Conservation (phyloP, 2,113 vertebrate genomes). For the Tragelaphus buxtoni region DNA sequence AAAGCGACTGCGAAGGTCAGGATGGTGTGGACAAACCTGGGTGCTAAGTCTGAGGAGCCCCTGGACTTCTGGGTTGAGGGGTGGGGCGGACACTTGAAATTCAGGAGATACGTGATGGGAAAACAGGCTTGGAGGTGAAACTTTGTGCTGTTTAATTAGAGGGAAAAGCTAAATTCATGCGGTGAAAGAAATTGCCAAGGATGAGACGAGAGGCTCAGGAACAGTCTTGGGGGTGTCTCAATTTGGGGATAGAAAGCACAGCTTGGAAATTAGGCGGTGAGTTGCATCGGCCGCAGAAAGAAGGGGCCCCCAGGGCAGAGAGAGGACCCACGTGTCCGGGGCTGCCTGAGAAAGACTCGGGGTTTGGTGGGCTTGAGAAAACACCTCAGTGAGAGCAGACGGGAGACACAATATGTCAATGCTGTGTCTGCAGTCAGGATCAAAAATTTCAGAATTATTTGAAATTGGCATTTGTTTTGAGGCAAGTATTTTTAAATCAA, state of each 20-base stretch:
- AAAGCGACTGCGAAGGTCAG: not conserved
- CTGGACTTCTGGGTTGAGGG: too few species aligned
- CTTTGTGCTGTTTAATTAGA: not conserved
- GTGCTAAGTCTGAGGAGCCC: accelerated
- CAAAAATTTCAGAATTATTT: not conserved
- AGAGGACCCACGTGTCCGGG: accelerated
- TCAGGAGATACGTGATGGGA: not conserved
- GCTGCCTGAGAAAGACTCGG: not conserved
- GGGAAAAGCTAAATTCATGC: not conserved
- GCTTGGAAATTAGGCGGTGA: not conserved
- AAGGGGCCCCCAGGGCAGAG: not conserved
- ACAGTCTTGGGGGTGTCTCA: not conserved
- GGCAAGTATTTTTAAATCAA: slow-evolving; percentile 32
- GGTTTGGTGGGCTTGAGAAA: not conserved
- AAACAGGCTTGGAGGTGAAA: not conserved
- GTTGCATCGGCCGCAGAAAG: not conserved
- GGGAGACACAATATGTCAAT: not conserved
- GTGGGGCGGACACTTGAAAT: not conserved
- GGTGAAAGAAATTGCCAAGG: not conserved
- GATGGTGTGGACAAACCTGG: accelerated
- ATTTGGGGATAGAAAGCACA: not conserved
- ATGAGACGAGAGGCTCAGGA: not conserved
- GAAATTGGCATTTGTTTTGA: slow-evolving; percentile 29
- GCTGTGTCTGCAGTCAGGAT: not conserved
- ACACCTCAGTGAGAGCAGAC: not conserved